These are phyloP conservation scores for Tetrao urogallus DNA, from an alignment of 2,113 vertebrate genomes.

Conservation along the genomic window DNA sequence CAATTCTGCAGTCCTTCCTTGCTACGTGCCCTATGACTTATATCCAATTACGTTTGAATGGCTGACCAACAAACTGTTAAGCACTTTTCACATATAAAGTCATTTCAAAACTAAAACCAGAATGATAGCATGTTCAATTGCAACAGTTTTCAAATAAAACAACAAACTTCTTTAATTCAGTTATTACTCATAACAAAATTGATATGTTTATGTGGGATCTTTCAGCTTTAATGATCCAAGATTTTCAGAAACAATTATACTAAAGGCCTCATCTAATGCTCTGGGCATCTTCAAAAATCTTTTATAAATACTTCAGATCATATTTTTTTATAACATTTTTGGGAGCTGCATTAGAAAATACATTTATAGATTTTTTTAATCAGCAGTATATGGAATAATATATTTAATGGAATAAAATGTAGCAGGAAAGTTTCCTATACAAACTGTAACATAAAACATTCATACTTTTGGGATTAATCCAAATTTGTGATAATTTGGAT, in stretches of 20 bases:
- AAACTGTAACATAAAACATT: background rate
- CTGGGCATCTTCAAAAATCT: background rate
- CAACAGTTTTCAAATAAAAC: background rate
- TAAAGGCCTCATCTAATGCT: background rate
- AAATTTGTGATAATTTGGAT: background rate
- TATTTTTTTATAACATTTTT: background rate
- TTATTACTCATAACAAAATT: background rate
- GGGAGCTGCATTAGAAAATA: background rate
- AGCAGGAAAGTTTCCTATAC: background rate
- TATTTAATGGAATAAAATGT: background rate
- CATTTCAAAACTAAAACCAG: background rate
- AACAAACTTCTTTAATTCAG: background rate
- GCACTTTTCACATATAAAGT: background rate
- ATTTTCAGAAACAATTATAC: background rate
- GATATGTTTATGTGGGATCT: background rate
- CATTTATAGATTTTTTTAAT: background rate
- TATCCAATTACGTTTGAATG: background rate
- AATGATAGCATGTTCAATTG: background rate
- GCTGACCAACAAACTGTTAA: background rate
- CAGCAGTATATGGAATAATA: background rate
- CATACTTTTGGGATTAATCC: background rate
- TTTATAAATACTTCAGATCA: background rate
- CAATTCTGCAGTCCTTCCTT: background rate
- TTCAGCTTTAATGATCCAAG: background rate
- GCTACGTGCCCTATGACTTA: rapidly evolving